These are phyloP conservation scores for Micronycteris hirsuta DNA, from an alignment of 2,113 vertebrate species.

Conservation along the genomic window DNA sequence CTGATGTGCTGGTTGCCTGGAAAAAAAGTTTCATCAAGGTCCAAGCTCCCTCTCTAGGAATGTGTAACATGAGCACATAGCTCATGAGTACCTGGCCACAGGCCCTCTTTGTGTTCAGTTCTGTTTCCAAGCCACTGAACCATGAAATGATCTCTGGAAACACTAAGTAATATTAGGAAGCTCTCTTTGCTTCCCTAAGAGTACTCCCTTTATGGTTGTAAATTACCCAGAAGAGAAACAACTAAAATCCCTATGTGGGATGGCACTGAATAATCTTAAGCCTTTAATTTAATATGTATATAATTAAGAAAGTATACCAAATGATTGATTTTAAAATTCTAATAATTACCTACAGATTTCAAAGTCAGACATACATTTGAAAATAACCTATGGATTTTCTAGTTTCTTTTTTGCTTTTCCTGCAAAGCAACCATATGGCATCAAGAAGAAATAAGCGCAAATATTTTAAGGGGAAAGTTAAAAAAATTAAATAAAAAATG, in stretches of 20 bases:
- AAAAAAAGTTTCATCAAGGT: background rate
- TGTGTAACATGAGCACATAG: background rate
- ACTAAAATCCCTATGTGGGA: background rate
- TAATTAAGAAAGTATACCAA: background rate
- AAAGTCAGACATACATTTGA: slow-evolving; percentile 8
- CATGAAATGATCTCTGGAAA: background rate
- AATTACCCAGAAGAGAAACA: background rate
- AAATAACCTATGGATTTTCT: slow-evolving; percentile 15
- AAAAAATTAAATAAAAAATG: slow-evolving; percentile 16
- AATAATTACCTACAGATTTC: background rate
- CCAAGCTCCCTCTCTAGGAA: background rate
- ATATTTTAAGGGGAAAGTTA: slow-evolving; percentile 1
- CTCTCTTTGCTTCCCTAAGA: background rate
- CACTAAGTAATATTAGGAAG: background rate
- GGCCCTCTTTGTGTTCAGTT: background rate
- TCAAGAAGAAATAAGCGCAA: background rate
- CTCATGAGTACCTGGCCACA: rapidly evolving
- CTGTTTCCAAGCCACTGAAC: background rate
- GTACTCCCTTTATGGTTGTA: background rate
- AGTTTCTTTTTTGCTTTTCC: background rate
- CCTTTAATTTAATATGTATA: background rate
- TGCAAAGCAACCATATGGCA: background rate
- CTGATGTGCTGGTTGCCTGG: background rate
- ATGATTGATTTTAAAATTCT: background rate
- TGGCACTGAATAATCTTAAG: background rate